Base-by-base conservation (phyloP, 2,797 vertebrate species). In the Bufotes viridis region DNA sequence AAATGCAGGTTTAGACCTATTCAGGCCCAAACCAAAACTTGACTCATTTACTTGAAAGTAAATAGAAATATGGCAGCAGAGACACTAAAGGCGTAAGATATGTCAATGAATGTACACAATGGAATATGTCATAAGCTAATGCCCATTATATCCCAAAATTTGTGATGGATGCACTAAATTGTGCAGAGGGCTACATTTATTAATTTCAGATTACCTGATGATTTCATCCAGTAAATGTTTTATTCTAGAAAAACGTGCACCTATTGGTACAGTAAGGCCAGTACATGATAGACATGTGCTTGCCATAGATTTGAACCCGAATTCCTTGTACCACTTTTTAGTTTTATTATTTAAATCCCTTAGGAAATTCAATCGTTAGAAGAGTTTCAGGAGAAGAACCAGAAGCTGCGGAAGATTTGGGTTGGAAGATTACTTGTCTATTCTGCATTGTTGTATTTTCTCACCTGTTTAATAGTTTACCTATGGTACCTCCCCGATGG, bases 401-500 rank as follows among this genome's bases (percentile, higher is more conserved):
- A 99, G 91, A 97, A 95, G 91, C 96, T 97, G 93, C 91, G 98
- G 92, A 99, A 98, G 92, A 94, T 96, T 90, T 99, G 97, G 97
- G 93, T 98, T 81, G 96, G 97, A 93, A 95, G 97, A 75, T 95
- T 99, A 90, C 95, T 99, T 87, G 88, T 98, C 7, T 98, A 99
- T 93, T 99, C 98, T 0, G 94, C 93, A 58, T 12, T 98, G 83
- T 94, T 99, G 81, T 99, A 97, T 93, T 91, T 99, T 90, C 83
- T 97, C 78, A 96, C 96, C 22, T 96, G 95, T 90, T 42, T 96
- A 78, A 92, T 98, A 90, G 97, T 99, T 5, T 99, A 98, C 92
- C 94, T 95, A 29, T 99, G 98, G 96, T 99, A 97, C 94, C 95
- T 99, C 91, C 98, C 98, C 15, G 97, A 98, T 75, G 97, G 95